Evolutionary conservation across 2,113 vertebrate genomes (phyloP).

Genomic region (Gracilinanus agilis): DNA sequence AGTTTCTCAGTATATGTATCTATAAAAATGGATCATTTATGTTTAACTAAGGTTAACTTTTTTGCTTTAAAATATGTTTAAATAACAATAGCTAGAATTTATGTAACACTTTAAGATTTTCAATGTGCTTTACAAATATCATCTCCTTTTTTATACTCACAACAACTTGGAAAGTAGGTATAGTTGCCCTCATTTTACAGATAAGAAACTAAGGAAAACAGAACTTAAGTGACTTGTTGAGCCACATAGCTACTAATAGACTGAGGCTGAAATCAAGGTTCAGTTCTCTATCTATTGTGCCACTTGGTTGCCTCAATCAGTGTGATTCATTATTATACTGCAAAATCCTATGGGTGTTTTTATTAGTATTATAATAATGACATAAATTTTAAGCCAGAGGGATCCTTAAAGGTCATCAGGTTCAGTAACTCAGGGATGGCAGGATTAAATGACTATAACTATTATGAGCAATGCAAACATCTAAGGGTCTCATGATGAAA

Average conservation of each 20-base stretch:
- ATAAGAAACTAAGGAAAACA: not conserved
- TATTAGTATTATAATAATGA: not conserved
- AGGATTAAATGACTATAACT: not conserved
- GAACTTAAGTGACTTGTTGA: not conserved
- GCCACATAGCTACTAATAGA: not conserved
- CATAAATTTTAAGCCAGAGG: not conserved
- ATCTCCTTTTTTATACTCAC: not conserved
- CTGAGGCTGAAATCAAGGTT: not conserved
- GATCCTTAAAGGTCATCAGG: not conserved
- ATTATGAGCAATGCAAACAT: too few relatives aligned
- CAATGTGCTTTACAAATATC: not conserved
- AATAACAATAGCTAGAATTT: not conserved
- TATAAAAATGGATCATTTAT: not conserved
- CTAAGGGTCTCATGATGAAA: too few relatives aligned
- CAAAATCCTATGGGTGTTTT: not conserved
- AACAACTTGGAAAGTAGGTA: not conserved
- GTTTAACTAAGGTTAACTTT: not conserved
- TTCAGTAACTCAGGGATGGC: not conserved
- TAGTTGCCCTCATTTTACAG: not conserved
- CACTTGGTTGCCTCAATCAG: not conserved
- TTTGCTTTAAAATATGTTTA: not conserved
- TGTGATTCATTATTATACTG: not conserved
- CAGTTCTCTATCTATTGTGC: not conserved
- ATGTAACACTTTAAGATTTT: not conserved
- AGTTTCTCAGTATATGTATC: not conserved